Conservation (phyloP, 2,888 invertebrate genomes). For the Drosophila picticornis region DNA sequence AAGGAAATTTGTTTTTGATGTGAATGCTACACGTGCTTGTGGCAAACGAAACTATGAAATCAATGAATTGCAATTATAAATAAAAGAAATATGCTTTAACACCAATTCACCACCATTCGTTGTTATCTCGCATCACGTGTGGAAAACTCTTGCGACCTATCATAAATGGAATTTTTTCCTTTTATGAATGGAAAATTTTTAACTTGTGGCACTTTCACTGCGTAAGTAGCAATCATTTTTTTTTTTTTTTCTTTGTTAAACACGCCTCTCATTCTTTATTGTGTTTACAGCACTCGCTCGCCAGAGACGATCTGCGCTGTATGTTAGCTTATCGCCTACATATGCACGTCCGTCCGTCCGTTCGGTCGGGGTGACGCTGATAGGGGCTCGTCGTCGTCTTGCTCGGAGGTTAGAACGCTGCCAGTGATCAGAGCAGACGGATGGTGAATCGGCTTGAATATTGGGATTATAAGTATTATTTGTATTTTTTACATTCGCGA, state of each 20-base stretch:
- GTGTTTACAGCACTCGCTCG: conserved; percentile 19
- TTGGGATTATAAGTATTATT: conserved; percentile 16
- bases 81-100: conserved; percentile 65
- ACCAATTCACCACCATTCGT: conserved; percentile 28
- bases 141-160: conserved; percentile 19
- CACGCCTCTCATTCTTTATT: conserved; percentile 17
- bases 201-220: conserved; percentile 35
- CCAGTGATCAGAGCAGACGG: conserved; percentile 74
- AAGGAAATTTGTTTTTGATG: conserved; percentile 66
- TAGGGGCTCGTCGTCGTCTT: conserved; percentile 55
- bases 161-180: conserved; percentile 26
- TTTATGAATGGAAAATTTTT: conserved; percentile 57
- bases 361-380: conserved; percentile 50
- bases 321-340: conserved; percentile 30
- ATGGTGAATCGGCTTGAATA: conserved; percentile 54
- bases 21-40: conserved; percentile 50
- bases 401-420: conserved; percentile 74
- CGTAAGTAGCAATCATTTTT: conserved; percentile 18
- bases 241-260: conserved; percentile 8
- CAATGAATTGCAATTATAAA: conserved; percentile 65
- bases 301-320: conserved; percentile 28
- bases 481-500: conserved; percentile 1
- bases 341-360: conserved; percentile 9
- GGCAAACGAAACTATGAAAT: conserved; percentile 50
- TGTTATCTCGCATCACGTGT: conserved; percentile 11